Conservation (phyloP, 1,140 invertebrate species). For the Portunus trituberculatus region DNA sequence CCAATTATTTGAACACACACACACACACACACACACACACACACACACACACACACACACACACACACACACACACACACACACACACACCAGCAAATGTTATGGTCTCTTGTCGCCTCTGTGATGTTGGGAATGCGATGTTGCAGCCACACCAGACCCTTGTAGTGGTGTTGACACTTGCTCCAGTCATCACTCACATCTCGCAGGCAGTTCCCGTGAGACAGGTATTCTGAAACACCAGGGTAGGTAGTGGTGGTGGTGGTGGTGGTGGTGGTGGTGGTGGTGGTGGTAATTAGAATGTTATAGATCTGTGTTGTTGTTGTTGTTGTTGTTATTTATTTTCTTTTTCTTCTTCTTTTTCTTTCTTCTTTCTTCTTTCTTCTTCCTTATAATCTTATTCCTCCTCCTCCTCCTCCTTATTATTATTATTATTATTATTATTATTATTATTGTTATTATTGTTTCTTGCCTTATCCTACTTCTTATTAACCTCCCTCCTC, state of each 20-base stretch:
- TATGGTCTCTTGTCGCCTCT: slow-evolving; percentile 18
- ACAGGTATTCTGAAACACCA: slow-evolving; percentile 35
- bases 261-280: too few relatives aligned
- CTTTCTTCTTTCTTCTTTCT: neutral
- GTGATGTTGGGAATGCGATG: slow-evolving; percentile 50
- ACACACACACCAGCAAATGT: slow-evolving; percentile 60
- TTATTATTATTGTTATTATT: neutral
- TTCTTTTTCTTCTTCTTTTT: neutral
- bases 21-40: slow-evolving; percentile 37
- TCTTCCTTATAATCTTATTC: neutral
- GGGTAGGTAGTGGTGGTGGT: too few relatives aligned
- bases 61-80: neutral
- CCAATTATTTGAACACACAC: slow-evolving; percentile 55
- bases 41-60: neutral
- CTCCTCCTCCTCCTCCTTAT: neutral
- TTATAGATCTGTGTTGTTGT: too few relatives aligned
- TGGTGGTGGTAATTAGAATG: too few relatives aligned
- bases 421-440: neutral
- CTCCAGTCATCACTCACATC: slow-evolving; percentile 63
- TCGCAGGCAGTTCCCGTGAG: slow-evolving; percentile 62
- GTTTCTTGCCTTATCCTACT: neutral
- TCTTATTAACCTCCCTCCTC: neutral
- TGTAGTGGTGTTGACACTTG: slow-evolving; percentile 60
- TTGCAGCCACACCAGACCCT: slow-evolving; percentile 56
- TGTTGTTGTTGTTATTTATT: too few relatives aligned